A percentile compares a stretch with the other conserved stretches of the same genome.
Evolutionary conservation across 2,113 vertebrate genomes (phyloP).

Genomic region (Pseudolaguvia tuberculata): DNA sequence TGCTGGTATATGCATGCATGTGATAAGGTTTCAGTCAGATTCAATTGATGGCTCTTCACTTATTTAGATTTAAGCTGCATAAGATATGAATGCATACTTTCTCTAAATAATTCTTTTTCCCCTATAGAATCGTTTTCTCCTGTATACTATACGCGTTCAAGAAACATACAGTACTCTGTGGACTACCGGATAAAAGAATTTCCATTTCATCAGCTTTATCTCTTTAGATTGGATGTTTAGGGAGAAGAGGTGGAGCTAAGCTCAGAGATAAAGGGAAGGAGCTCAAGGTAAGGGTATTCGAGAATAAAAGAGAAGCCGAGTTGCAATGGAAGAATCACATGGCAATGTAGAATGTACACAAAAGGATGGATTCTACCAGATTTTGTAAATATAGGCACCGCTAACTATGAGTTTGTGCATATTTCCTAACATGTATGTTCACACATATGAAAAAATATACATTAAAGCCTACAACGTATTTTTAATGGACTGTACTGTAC

Average conservation of each 20-base stretch:
- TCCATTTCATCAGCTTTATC: background rate
- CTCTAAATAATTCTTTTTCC: background rate
- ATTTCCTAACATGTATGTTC: background rate
- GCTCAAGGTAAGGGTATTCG: background rate
- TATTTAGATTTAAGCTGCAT: background rate
- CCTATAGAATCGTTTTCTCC: background rate
- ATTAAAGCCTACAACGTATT: background rate
- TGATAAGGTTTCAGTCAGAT: background rate
- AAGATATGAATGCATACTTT: background rate
- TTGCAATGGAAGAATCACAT: background rate
- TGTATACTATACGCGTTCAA: background rate
- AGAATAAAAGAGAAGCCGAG: background rate
- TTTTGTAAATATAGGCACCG: background rate
- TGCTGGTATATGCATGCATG: background rate
- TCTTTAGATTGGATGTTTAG: slow-evolving; percentile 3
- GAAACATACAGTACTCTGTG: background rate
- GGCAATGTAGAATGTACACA: background rate
- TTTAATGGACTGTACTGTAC: background rate
- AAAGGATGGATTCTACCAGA: background rate
- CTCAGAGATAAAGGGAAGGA: background rate
- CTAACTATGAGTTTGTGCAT: background rate
- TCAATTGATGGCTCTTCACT: background rate
- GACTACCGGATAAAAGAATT: background rate
- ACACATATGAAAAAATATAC: background rate
- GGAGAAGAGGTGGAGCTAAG: background rate